Base-by-base conservation (phyloP, 2,797 vertebrate genomes). In the Gephyroberyx darwinii region DNA sequence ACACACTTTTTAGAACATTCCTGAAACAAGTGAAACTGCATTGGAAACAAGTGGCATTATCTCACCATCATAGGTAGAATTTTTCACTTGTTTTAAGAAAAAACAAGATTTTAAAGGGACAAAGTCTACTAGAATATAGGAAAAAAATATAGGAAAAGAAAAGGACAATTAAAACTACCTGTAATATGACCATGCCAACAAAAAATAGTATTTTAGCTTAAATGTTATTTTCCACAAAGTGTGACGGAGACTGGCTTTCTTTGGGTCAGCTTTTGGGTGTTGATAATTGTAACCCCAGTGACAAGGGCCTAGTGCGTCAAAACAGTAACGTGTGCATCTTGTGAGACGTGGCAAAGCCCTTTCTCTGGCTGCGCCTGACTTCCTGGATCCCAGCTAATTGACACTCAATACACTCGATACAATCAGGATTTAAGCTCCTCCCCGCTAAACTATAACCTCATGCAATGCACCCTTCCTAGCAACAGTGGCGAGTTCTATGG, bases 351-450 rank as follows among this genome's bases (percentile, higher is more conserved):
- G 45, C 50, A 53, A 26, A 53, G 51, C n/a, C 16, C 48, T 20
- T 39, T 53, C 26, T 45, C 48, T 37, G 35, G 59, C 59, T n/a
- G 8, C 7, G 47, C 47, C 45, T n/a, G 20, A 31, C 35, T 62
- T 53, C 35, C 57, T 45, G 57, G 16, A 6, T 20, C 58, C 30
- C 9, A 51, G 30, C 35, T 52, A 47, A 58, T 35, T 20, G 65
- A 68, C 65, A 68, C 26, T 19, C n/a, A 26, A 19, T 48, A 30
- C n/a, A n/a, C n/a, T n/a, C n/a, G 26, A 62, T 33, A 41, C 43
- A 33, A 47, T 47, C 43, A 48, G 65, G 54, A 50, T 58, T 50
- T 19, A 52, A 17, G 16, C 33, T 51, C 17, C 56, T 33, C 33
- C 33, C 33, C 33, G 33, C 33, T 7, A 35, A 35, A 35, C 33